These are phyloP conservation scores for Brachypodius melanocephalos DNA, from an alignment of 2,113 vertebrate species.

Conservation along the genomic window DNA sequence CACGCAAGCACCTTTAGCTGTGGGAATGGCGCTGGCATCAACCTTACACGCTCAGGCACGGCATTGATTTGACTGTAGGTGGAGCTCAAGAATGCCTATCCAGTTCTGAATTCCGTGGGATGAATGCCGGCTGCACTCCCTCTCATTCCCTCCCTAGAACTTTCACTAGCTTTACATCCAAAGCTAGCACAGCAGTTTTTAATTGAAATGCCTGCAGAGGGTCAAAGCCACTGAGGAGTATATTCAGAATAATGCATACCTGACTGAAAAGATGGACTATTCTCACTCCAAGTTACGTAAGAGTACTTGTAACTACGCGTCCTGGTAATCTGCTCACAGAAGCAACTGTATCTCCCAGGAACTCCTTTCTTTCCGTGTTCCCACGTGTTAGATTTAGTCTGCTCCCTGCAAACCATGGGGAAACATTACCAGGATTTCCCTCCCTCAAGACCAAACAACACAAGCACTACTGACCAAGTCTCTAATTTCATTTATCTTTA, in stretches of 20 bases:
- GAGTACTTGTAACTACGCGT: neutral
- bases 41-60: neutral
- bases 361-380: neutral
- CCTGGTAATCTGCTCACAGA: neutral
- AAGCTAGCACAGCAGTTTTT: neutral
- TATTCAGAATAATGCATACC: neutral
- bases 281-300: neutral
- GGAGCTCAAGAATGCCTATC: neutral
- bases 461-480: neutral
- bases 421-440: neutral
- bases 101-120: neutral
- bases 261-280: neutral
- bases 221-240: neutral
- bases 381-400: neutral
- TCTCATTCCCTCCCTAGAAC: neutral
- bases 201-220: neutral
- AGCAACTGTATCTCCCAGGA: rapidly evolving
- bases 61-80: neutral
- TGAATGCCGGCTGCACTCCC: rapidly evolving
- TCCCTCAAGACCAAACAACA: neutral
- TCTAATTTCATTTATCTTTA: neutral
- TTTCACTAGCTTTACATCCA: neutral
- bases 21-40: neutral
- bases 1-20: rapidly evolving
- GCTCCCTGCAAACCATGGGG: rapidly evolving